These are phyloP conservation scores for Conus canariensis DNA, from an alignment of 2,888 invertebrate genomes.

Conservation along the genomic window DNA sequence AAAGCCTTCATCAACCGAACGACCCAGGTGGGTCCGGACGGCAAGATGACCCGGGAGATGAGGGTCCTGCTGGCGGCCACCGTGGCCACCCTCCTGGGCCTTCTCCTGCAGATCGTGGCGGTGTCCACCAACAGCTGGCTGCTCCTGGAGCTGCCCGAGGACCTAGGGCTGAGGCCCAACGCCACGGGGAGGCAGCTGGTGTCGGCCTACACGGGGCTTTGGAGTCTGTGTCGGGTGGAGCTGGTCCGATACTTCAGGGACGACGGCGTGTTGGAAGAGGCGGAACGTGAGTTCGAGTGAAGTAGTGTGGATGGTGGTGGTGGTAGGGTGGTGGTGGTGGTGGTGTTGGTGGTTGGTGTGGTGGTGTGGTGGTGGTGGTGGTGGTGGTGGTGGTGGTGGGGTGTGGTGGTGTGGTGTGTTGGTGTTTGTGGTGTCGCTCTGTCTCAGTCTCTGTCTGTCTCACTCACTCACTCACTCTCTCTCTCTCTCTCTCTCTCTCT, in stretches of 20 bases:
- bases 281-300: constrained; percentile 39
- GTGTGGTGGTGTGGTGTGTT: neutral
- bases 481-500: constrained; percentile 3
- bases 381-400: neutral
- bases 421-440: neutral
- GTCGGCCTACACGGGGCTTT: constrained; percentile 62
- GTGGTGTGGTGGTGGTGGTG: neutral
- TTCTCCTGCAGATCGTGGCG: constrained; percentile 53
- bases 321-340: neutral
- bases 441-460: constrained; percentile 6
- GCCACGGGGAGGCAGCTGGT: constrained; percentile 53
- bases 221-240: constrained; percentile 59
- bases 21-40: constrained; percentile 4
- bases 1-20: constrained; percentile 6
- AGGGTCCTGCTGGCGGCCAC: constrained; percentile 48
- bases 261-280: constrained; percentile 39
- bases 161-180: constrained; percentile 53
- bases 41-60: constrained; percentile 43
- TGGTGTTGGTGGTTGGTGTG: constrained; percentile 15
- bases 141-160: constrained; percentile 38
- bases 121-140: constrained; percentile 55
- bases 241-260: neutral
- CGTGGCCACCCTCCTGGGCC: constrained; percentile 48
- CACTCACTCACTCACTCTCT: neutral
- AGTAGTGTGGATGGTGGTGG: neutral